Evolutionary conservation across 1,140 invertebrate genomes (phyloP), one percentile per base, ranked within the genome.

Genomic region (silkworm (Bombyx mori)): DNA sequence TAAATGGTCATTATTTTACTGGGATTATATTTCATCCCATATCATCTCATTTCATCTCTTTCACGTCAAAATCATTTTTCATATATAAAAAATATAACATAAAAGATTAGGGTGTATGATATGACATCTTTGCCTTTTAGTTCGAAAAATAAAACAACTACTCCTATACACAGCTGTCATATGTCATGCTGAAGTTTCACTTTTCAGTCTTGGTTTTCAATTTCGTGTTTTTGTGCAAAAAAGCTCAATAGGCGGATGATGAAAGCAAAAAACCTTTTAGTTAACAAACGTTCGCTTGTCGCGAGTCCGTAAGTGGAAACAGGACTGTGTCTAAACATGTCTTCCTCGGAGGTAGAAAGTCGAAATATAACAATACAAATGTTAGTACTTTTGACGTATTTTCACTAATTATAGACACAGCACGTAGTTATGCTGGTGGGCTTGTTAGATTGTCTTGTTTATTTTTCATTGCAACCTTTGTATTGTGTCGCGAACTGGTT

Each of bases 351-450:
- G 65, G 57, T 87, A 56, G 82, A 85, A 61, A 84, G 71, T 69
- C 82, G 82, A 53, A 87, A 82, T 68, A 75, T 84, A 58, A 73
- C 80, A 60, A 67, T 87, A 71, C 79, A 82, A 61, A 84, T 87
- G 84, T 87, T 66, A 82, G 82, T 85, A 72, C 54, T 66, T 61
- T 63, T 62, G 60, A 64, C 60, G 59, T 61, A 62, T 65, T 61
- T 66, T 60, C 56, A 51, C 65, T 66, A 66, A 70, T 66, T 70
- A 63, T 69, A 69, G 70, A 61, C 63, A 49, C 57, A 64, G 62
- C 56, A 62, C 57, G 58, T 54, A 60, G 56, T 62, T 65, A 56
- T 47, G 42, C 57, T 60, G 64, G 42, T 45, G 49, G 6, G 6
- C n/a, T 42, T 48, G 26, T 61, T 54, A 52, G 53, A 62, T 52